Evolutionary conservation across 2,888 invertebrate species (phyloP).

Genomic region (Tachystola acroxantha): DNA sequence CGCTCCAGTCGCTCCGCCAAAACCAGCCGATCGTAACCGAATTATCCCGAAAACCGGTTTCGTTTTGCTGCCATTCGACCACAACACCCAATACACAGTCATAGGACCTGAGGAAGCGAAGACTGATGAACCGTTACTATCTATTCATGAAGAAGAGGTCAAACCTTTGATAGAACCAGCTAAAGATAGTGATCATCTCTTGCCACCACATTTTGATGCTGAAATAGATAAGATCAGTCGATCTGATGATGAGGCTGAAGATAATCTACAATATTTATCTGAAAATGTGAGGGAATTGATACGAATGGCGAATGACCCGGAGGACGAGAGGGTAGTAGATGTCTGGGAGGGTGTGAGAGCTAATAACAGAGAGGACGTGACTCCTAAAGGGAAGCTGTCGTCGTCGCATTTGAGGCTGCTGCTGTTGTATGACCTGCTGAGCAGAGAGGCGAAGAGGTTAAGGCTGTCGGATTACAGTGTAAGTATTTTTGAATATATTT

Average conservation of each 20-base stretch:
- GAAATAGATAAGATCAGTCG: slow-evolving; percentile 43
- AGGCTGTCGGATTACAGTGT: slow-evolving; percentile 80
- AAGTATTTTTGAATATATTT: slow-evolving; percentile 33
- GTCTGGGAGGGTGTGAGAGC: slow-evolving; percentile 54
- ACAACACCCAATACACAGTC: slow-evolving; percentile 54
- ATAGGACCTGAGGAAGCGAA: slow-evolving; percentile 47
- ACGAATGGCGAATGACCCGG: slow-evolving; percentile 52
- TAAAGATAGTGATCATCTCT: slow-evolving; percentile 29
- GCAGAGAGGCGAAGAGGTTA: slow-evolving; percentile 81
- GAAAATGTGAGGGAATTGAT: slow-evolving; percentile 62
- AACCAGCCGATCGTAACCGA: slow-evolving; percentile 38
- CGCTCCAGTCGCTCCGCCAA: slow-evolving; percentile 71
- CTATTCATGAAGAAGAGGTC: slow-evolving; percentile 50
- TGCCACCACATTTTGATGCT: slow-evolving; percentile 50
- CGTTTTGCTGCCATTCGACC: slow-evolving; percentile 54
- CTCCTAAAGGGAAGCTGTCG: slow-evolving; percentile 75
- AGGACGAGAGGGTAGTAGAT: slow-evolving; percentile 54
- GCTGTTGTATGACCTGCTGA: slow-evolving; percentile 80
- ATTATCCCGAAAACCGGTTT: slow-evolving; percentile 23
- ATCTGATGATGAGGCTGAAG: slow-evolving; percentile 50
- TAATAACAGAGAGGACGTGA: slow-evolving; percentile 18
- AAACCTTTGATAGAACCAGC: slow-evolving; percentile 59
- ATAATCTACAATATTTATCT: slow-evolving; percentile 63
- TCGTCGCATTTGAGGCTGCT: slow-evolving; percentile 78
- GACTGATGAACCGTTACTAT: slow-evolving; percentile 49